These are phyloP conservation scores for Suillia variegata DNA, from an alignment of 2,888 invertebrate genomes.

Conservation along the genomic window DNA sequence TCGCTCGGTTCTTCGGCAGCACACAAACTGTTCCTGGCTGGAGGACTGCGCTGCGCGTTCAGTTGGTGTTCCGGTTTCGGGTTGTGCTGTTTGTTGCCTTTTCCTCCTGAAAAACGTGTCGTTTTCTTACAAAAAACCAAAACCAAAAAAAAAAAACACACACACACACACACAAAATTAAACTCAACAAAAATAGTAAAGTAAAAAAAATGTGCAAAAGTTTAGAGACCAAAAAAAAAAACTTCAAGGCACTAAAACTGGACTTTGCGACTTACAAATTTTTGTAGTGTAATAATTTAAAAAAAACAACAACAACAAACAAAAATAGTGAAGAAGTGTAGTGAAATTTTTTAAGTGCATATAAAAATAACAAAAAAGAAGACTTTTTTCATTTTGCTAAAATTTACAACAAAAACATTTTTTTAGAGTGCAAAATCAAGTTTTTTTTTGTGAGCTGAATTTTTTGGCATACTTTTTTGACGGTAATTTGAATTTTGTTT, in stretches of 20 bases:
- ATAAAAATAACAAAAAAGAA: no score
- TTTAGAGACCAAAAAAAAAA: conserved; percentile 13
- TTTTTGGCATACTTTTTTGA: no score
- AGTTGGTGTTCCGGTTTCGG: conserved; percentile 64
- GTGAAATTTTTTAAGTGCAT: no score
- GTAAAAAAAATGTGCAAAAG: conserved; percentile 15
- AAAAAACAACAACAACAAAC: no score
- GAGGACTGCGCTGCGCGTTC: conserved; percentile 50
- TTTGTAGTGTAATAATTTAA: not conserved
- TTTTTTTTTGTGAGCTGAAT: no score
- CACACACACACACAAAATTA: conserved; percentile 15
- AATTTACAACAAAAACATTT: no score
- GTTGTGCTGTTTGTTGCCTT: conserved; percentile 63
- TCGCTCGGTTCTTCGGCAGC: no score
- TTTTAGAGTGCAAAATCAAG: no score
- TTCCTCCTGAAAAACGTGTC: conserved; percentile 53
- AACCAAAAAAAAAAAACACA: conserved; percentile 6
- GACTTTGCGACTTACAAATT: conserved; percentile 14
- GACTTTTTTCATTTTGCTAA: no score
- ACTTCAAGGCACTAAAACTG: conserved; percentile 28
- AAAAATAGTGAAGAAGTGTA: no score
- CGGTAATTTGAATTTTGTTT: no score
- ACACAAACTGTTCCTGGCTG: conserved; percentile 41
- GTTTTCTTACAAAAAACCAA: conserved; percentile 24
- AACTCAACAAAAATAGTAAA: conserved; percentile 19